These are phyloP conservation scores for Pseudachorutes palmiensis DNA, from an alignment of 1,140 invertebrate genomes.

Conservation along the genomic window DNA sequence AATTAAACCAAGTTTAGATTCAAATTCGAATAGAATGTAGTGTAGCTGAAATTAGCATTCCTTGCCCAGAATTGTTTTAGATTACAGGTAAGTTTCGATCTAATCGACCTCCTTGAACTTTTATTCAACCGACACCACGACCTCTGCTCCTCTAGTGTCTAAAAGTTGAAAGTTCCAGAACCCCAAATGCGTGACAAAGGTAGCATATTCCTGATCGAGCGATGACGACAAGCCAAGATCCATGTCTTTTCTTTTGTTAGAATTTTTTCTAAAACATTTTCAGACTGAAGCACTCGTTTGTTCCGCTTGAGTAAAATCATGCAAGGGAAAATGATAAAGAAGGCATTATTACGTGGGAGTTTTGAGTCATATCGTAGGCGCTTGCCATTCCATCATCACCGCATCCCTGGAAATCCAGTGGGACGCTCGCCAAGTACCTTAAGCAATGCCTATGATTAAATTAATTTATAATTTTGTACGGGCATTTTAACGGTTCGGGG, in stretches of 20 bases:
- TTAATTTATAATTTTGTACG: background rate
- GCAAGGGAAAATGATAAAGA: too few relatives aligned
- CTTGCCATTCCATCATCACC: too few relatives aligned
- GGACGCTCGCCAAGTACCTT: too few relatives aligned
- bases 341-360: too few relatives aligned
- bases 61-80: too few relatives aligned
- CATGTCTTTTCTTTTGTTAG: background rate
- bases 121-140: background rate
- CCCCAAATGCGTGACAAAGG: background rate
- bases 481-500: background rate
- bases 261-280: background rate
- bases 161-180: background rate
- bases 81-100: too few relatives aligned
- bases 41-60: too few relatives aligned
- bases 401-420: too few relatives aligned
- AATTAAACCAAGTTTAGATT: too few relatives aligned
- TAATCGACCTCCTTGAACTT: too few relatives aligned
- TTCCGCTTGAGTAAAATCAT: background rate
- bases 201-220: background rate
- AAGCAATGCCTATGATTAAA: background rate
- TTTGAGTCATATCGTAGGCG: too few relatives aligned
- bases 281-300: background rate
- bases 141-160: background rate
- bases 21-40: too few relatives aligned
- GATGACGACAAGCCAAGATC: background rate